Conservation (phyloP, 2,113 vertebrate species). For the Embiotoca jacksoni region DNA sequence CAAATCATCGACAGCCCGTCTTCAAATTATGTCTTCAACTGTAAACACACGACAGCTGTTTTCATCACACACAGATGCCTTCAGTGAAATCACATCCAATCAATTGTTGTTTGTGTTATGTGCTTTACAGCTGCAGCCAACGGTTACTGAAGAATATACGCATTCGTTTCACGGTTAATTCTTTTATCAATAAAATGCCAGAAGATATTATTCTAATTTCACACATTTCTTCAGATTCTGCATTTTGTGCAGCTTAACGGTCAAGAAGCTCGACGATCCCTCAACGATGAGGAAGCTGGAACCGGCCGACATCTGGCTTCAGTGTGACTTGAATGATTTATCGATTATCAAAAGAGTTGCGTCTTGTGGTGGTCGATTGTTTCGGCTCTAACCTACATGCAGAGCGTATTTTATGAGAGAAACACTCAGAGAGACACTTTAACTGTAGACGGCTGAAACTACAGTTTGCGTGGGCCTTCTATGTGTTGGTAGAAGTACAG, state of each 20-base stretch:
- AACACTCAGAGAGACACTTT: neutral
- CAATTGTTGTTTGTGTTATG: no score
- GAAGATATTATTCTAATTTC: no score
- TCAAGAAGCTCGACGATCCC: no score
- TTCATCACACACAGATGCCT: conserved; percentile 4
- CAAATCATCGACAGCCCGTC: conserved; percentile 7
- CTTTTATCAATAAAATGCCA: no score
- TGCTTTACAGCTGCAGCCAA: neutral
- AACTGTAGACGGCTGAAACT: neutral
- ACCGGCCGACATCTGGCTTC: neutral
- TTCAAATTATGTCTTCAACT: neutral
- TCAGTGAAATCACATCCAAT: neutral
- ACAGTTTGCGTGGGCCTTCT: neutral
- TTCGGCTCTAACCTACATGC: neutral
- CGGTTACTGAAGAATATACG: no score
- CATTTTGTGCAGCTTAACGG: no score
- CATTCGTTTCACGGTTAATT: no score
- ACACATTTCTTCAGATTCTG: no score
- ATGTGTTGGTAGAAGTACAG: neutral
- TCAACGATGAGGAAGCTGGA: no score
- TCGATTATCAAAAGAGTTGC: neutral
- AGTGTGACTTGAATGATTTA: neutral
- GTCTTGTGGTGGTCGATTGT: neutral
- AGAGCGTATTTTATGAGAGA: no score
- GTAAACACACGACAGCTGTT: no score